phyloP scores from a whole-genome alignment of 2,888 invertebrate species.

The Dusona sp. region DNA sequence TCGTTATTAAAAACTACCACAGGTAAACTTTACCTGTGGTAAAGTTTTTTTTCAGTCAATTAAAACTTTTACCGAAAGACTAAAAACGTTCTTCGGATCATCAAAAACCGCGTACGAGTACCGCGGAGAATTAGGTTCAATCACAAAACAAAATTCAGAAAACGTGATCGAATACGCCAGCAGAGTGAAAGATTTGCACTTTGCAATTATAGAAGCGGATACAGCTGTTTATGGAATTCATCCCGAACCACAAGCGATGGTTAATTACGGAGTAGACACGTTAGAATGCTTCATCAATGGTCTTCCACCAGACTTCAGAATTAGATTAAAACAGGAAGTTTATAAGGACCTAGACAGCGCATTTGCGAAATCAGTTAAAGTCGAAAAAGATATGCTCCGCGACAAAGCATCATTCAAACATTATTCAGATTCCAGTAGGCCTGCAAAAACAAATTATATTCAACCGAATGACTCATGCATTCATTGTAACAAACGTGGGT shows the following conservation, averaged over 20 bases:
- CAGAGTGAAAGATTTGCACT: constrained; percentile 37
- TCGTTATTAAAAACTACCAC: too few species aligned
- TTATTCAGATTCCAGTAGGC: too few species aligned
- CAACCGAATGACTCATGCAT: not conserved
- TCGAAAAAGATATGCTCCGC: constrained; percentile 28
- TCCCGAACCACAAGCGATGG: too few species aligned
- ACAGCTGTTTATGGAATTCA: not conserved
- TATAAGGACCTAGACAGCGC: not conserved
- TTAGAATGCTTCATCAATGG: not conserved
- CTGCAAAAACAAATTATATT: too few species aligned
- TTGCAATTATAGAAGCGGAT: not conserved
- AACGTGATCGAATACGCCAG: constrained; percentile 27
- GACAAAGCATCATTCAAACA: not conserved
- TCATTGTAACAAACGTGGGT: not conserved
- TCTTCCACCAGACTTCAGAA: constrained; percentile 16
- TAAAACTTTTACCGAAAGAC: not conserved
- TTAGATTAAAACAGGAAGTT: constrained; percentile 3
- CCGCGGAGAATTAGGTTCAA: not conserved
- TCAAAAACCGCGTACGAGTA: not conserved
- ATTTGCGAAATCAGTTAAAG: not conserved
- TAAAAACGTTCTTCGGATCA: not conserved
- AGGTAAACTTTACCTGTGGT: too few species aligned
- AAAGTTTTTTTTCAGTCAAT: too few species aligned
- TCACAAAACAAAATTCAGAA: not conserved
- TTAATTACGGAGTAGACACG: not conserved